phyloP scores from a whole-genome alignment of 23 tunicate genomes.

The Aplidium turbinatum region DNA sequence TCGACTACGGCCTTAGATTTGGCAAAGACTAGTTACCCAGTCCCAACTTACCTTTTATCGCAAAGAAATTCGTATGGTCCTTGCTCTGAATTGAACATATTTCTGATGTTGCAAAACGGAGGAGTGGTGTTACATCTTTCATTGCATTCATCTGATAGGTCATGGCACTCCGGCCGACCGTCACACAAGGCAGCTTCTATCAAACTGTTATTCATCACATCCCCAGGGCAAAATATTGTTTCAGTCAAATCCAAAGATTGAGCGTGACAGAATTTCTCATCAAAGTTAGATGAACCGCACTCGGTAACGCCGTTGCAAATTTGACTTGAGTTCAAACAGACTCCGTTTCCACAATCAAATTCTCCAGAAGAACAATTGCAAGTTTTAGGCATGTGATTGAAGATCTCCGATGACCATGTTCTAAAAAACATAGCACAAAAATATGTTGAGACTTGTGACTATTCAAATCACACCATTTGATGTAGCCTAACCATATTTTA shows the following conservation, averaged over 20 bases:
- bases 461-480: too few species aligned
- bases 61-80: conserved; percentile 59
- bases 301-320: conserved; percentile 58
- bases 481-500: too few species aligned
- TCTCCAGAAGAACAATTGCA: conserved; percentile 49
- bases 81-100: conserved; percentile 11
- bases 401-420: too few species aligned
- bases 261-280: conserved; percentile 50
- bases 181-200: conserved; percentile 56
- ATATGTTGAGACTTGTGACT: too few species aligned
- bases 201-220: conserved; percentile 41
- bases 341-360: conserved; percentile 50
- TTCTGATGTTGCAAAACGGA: conserved; percentile 39
- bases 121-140: conserved; percentile 40
- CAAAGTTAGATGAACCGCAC: conserved; percentile 31
- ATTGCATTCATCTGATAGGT: conserved; percentile 65
- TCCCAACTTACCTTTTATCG: conserved; percentile 48
- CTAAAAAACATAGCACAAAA: too few species aligned
- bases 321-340: conserved; percentile 23
- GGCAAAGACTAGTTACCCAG: too few species aligned
- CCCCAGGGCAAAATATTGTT: conserved; percentile 59
- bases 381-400: not conserved
- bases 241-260: not conserved
- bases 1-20: too few species aligned
- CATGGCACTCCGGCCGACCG: conserved; percentile 64